phyloP scores from a whole-genome alignment of 2,113 vertebrate genomes.

The Grallaria varia region DNA sequence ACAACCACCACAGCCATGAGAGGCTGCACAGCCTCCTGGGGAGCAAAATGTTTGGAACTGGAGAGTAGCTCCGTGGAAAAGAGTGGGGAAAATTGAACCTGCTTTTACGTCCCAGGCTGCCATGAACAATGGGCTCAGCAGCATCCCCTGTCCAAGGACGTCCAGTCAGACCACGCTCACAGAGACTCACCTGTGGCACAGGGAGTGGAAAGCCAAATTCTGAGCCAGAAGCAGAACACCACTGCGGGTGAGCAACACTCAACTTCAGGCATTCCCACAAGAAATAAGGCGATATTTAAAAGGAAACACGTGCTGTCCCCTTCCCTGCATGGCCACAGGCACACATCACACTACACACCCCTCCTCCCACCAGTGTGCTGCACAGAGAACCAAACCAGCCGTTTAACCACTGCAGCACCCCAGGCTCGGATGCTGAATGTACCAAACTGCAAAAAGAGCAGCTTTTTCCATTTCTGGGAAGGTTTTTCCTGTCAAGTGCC shows the following conservation, averaged over 20 bases:
- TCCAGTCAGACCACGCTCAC: accelerated
- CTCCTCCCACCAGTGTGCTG: accelerated
- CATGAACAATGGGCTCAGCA: accelerated
- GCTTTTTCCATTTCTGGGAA: background rate
- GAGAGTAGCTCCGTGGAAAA: background rate
- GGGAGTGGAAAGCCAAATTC: accelerated
- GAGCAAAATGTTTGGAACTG: accelerated
- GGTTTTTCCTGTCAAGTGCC: background rate
- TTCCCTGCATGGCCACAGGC: accelerated
- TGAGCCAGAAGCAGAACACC: background rate
- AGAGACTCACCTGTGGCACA: accelerated
- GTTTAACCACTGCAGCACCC: background rate
- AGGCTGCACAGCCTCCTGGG: background rate
- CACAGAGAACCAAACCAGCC: accelerated
- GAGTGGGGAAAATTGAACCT: accelerated
- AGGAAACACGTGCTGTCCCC: accelerated
- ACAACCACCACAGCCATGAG: accelerated
- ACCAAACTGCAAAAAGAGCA: background rate
- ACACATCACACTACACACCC: accelerated
- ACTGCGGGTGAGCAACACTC: accelerated
- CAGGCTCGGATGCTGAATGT: accelerated
- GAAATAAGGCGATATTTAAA: background rate
- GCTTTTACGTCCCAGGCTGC: background rate
- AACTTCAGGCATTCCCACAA: background rate
- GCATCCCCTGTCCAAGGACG: accelerated